Conservation (phyloP, 2,113 vertebrate species). For the Ctenomys sociabilis region DNA sequence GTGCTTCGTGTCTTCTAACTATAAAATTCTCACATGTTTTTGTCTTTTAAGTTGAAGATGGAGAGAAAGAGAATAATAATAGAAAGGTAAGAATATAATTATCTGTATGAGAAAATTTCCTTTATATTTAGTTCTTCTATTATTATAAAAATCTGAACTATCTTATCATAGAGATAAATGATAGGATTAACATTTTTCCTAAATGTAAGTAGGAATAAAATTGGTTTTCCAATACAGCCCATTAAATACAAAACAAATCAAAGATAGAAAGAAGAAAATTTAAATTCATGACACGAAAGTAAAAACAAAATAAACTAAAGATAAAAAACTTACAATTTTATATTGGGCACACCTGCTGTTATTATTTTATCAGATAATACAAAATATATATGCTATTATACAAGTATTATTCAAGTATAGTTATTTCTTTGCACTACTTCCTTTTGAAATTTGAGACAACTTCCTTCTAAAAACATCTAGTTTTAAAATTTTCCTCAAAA, state of each 20-base stretch:
- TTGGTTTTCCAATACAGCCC: background rate
- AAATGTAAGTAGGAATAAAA: conserved; percentile 9
- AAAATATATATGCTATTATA: background rate
- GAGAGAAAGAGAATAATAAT: background rate
- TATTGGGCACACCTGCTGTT: background rate
- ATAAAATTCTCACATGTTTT: background rate
- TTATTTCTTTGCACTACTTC: background rate
- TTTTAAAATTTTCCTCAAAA: background rate
- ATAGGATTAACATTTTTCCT: background rate
- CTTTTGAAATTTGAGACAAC: conserved; percentile 4
- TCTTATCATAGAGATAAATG: background rate
- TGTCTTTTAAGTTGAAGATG: background rate
- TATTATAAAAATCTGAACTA: conserved; percentile 13
- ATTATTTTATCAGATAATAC: background rate
- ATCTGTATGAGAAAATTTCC: background rate
- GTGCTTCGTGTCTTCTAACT: background rate
- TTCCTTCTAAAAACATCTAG: no score
- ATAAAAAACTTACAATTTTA: background rate
- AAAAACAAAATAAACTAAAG: background rate
- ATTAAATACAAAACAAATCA: background rate
- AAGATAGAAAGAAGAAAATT: background rate
- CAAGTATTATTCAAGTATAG: background rate
- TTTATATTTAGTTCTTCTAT: background rate
- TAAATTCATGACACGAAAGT: background rate
- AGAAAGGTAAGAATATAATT: background rate